Percentiles rank a stretch among this genome's conserved stretches.
These are phyloP conservation scores for Clarias batrachus DNA, from an alignment of 2,113 vertebrate genomes.

Conservation along the genomic window DNA sequence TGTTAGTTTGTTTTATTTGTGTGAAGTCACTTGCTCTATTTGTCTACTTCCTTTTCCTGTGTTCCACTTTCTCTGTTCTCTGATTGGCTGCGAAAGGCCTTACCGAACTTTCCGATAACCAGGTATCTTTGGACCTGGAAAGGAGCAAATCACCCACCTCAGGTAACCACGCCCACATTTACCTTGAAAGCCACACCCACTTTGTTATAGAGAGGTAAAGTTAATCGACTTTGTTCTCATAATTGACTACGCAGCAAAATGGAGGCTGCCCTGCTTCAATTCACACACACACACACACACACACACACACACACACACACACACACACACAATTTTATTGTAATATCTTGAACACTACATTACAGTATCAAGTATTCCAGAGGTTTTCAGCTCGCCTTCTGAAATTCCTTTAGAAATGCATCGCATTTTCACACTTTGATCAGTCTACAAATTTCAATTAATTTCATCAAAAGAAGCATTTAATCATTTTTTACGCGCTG, in stretches of 20 bases:
- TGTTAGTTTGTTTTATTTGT: not conserved
- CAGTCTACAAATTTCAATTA: not conserved
- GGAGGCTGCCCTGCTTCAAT: not conserved
- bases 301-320: not conserved
- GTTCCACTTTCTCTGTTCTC: slow-evolving; percentile 37
- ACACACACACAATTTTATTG: not conserved
- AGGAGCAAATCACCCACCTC: slow-evolving; percentile 96
- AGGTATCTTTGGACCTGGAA: slow-evolving; percentile 89
- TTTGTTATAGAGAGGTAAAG: not conserved
- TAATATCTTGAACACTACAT: not conserved
- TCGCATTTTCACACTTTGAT: not conserved
- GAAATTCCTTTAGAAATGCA: not conserved
- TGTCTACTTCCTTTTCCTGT: slow-evolving; percentile 31
- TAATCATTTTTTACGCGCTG: not conserved
- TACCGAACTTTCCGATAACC: slow-evolving; percentile 93
- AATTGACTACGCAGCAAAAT: not conserved
- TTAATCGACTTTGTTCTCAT: not conserved
- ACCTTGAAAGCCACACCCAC: not conserved
- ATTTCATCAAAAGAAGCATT: not conserved
- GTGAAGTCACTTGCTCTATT: slow-evolving; percentile 1
- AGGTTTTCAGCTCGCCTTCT: not conserved
- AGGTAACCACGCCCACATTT: slow-evolving; percentile 76
- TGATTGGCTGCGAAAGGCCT: slow-evolving; percentile 77
- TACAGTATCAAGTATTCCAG: not conserved
- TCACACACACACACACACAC: not conserved